These are phyloP conservation scores for Norana najaformis DNA, from an alignment of 2,888 invertebrate genomes.

Conservation along the genomic window DNA sequence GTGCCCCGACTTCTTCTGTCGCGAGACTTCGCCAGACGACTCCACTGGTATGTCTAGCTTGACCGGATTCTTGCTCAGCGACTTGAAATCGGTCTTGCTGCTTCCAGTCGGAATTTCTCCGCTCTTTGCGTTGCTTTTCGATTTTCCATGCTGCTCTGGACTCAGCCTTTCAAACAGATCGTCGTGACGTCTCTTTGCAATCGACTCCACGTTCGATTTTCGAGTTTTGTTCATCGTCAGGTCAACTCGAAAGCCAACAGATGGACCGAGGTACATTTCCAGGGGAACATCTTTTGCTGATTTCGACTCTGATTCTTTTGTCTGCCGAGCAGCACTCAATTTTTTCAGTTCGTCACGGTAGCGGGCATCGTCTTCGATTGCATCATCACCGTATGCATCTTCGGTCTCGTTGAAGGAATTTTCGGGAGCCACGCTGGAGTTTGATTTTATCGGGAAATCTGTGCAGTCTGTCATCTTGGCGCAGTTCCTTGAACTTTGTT, in stretches of 20 bases:
- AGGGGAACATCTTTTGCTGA: neutral
- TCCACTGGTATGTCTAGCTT: neutral
- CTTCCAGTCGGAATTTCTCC: neutral
- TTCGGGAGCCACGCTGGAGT: neutral
- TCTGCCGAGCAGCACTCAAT: neutral
- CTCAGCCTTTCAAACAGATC: conserved; percentile 6
- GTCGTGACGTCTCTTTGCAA: neutral
- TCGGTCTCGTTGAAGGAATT: neutral
- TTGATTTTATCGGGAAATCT: neutral
- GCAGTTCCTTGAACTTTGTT: neutral
- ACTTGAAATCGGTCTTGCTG: neutral
- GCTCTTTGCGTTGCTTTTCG: neutral
- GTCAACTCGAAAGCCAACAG: conserved; percentile 8
- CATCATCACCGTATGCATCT: neutral
- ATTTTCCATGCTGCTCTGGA: neutral
- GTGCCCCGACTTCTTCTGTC: conserved; percentile 13
- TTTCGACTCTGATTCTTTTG: neutral
- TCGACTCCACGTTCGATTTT: conserved; percentile 16
- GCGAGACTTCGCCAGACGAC: neutral
- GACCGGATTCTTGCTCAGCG: neutral
- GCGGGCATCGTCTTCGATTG: neutral
- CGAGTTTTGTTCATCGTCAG: conserved; percentile 1
- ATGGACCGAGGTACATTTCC: conserved; percentile 19
- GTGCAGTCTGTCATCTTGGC: neutral
- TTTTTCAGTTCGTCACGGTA: conserved; percentile 8